Conservation (phyloP, 2,888 invertebrate species). For the Ormyrus rosae region DNA sequence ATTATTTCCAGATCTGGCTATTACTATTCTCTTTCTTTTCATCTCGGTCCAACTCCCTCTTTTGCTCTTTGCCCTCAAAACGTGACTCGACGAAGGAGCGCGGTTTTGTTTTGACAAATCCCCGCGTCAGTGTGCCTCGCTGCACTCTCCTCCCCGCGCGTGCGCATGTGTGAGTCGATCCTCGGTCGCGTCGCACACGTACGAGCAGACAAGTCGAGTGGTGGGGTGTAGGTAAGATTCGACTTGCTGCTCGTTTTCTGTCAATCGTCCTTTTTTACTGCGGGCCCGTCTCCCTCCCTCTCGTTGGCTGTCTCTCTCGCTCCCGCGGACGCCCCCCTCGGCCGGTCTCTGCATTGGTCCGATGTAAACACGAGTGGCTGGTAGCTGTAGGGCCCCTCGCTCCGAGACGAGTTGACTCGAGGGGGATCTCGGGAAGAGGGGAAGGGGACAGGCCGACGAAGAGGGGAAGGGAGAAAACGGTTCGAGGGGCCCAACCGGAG, state of each 20-base stretch:
- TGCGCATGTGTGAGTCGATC: not conserved
- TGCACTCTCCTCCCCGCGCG: not conserved
- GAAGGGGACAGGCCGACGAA: constrained; percentile 32
- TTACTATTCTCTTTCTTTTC: no score
- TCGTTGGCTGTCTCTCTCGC: not conserved
- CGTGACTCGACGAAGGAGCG: constrained; percentile 71
- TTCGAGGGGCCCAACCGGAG: constrained; percentile 59
- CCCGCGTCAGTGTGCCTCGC: constrained; percentile 38
- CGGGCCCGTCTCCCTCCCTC: constrained; percentile 3
- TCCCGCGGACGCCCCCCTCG: constrained; percentile 51
- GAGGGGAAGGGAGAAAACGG: constrained; percentile 36
- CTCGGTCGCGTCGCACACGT: constrained; percentile 4
- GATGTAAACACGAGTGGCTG: constrained; percentile 68
- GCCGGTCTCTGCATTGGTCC: no score
- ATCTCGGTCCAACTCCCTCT: not conserved
- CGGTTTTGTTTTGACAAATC: constrained; percentile 73
- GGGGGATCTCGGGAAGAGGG: constrained; percentile 21
- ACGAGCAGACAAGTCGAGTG: constrained; percentile 29
- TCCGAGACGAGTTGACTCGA: constrained; percentile 6
- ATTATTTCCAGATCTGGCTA: not conserved
- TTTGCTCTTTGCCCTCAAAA: constrained; percentile 57
- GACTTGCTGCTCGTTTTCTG: constrained; percentile 64
- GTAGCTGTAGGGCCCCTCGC: constrained; percentile 66
- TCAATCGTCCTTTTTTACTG: constrained; percentile 10
- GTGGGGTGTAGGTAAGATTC: constrained; percentile 54